Evolutionary conservation across 1,140 invertebrate species (phyloP).

Genomic region (Magallana angulata): DNA sequence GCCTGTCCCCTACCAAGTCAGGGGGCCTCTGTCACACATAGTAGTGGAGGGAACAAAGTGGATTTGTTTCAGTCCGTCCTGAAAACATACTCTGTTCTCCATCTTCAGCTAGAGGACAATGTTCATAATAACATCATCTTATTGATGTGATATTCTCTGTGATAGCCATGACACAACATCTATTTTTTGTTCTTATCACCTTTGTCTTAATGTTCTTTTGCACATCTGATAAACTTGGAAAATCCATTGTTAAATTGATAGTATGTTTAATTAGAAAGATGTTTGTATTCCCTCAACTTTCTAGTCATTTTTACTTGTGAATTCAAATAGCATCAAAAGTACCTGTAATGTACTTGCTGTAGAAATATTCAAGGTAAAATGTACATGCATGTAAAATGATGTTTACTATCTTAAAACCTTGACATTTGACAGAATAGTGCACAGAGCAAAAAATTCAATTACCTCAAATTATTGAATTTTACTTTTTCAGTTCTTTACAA

Average conservation of each 20-base stretch:
- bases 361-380: too few species aligned
- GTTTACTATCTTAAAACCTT: too few species aligned
- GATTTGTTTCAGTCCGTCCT: background rate
- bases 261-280: background rate
- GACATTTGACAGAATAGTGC: too few species aligned
- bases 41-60: background rate
- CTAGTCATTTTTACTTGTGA: background rate
- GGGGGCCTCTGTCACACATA: background rate
- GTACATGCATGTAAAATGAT: too few species aligned
- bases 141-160: background rate
- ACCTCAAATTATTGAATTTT: too few species aligned
- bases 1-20: background rate
- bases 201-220: background rate
- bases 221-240: background rate
- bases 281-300: conserved; percentile 8
- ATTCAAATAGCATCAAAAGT: background rate
- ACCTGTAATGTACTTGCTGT: background rate
- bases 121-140: background rate
- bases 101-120: background rate
- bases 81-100: background rate
- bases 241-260: background rate
- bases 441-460: too few species aligned
- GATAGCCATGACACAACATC: background rate
- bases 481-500: too few species aligned
- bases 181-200: conserved; percentile 10